Evolutionary conservation across 2,113 vertebrate species (phyloP), one percentile per base, ranked within the genome.

Genomic region (Lagopus leucura): DNA sequence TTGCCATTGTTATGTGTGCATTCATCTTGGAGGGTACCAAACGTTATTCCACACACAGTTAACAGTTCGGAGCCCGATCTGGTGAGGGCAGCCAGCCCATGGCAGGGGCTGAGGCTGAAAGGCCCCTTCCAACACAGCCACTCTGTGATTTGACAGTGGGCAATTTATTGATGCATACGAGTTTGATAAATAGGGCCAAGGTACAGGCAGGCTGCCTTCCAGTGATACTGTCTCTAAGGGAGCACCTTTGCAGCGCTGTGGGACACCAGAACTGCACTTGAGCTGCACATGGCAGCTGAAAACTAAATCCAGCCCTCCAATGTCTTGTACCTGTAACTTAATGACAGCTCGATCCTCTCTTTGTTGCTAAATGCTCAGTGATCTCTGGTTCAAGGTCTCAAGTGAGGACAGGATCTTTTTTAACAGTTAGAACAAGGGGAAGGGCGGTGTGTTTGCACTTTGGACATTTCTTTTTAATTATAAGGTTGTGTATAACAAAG

Each of bases 381-480:
- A 88, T 87, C 58, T 90, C 89, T 73, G 63, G 82, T 73, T 48
- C 65, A 74, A 82, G 58, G 75, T 24, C 50, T 88, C 45, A 32
- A 21, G 24, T 0, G 6, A 94, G 67, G 64, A 91, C 67, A 91
- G 34, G 32, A 34, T 93, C 71, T 82, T 86, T 95, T 80, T 76
- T 92, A 94, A 94, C 74, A 94, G 87, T 45, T 42, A 28, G n/a
- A 42, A 50, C 25, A 86, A 82, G 79, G 81, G 85, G 34, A 34
- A 73, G 84, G 89, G 69, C 66, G 70, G 65, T 90, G 76, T 66
- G 45, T 92, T 87, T 89, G 82, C 88, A 66, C 79, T 89, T 87
- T 14, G 52, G 55, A 72, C 61, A 57, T 77, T 89, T 85, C 89
- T 89, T 58, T 89, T 89, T 95, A 95, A 96, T 96, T 91, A 93